Percentiles rank a stretch among this genome's conserved stretches.
Evolutionary conservation across 2,797 vertebrate species (phyloP).

Genomic region (Pantherophis vulpinus): DNA sequence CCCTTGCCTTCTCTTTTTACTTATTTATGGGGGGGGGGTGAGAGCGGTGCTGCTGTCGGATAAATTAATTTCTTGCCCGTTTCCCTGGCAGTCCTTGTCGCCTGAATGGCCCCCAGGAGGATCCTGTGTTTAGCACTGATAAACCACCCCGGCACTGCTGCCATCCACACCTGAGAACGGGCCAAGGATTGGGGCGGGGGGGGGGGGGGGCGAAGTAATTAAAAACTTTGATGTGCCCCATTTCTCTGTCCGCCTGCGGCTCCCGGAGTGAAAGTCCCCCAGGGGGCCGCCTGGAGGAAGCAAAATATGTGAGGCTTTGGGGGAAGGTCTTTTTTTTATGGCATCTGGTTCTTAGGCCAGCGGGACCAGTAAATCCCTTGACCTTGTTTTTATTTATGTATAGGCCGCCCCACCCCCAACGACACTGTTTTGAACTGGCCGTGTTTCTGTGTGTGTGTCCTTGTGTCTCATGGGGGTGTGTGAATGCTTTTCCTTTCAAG

Average conservation of each 20-base stretch:
- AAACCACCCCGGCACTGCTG: slow-evolving; percentile 2
- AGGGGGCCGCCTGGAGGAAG: neutral
- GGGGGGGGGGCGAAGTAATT: slow-evolving; percentile 13
- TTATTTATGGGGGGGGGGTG: neutral
- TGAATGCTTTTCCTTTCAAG: neutral
- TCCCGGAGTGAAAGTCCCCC: slow-evolving; percentile 20
- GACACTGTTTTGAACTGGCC: neutral
- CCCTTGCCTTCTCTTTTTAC: neutral
- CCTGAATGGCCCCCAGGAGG: slow-evolving; percentile 37
- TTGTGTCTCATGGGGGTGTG: neutral
- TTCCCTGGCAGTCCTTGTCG: slow-evolving; percentile 39
- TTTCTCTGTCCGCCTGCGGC: neutral
- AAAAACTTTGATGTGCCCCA: slow-evolving; percentile 7
- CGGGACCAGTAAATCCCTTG: neutral
- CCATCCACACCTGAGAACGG: neutral
- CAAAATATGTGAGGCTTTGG: neutral
- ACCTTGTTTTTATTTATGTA: neutral
- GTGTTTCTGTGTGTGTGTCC: neutral
- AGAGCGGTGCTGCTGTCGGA: slow-evolving; percentile 5
- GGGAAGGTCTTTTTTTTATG: neutral
- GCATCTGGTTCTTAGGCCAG: neutral
- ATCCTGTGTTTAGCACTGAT: slow-evolving; percentile 17
- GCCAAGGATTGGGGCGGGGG: neutral
- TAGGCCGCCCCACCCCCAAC: neutral
- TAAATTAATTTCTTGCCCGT: slow-evolving; percentile 53